Evolutionary conservation across 1,140 invertebrate genomes (phyloP).

Genomic region (Ceratosolen fusciceps): DNA sequence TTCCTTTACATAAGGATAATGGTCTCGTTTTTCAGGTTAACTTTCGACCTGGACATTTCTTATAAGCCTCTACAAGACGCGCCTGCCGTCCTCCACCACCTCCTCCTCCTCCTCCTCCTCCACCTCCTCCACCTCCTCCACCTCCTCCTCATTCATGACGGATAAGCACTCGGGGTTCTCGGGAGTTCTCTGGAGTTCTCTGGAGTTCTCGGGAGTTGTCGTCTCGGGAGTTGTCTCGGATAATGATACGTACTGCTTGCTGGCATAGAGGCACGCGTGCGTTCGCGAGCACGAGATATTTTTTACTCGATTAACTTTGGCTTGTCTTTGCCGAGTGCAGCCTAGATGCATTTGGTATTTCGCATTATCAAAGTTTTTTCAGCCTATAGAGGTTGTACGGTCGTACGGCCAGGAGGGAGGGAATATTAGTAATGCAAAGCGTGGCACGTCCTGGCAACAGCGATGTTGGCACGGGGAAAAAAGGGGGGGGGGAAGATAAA

Average conservation of each 20-base stretch:
- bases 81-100: no score
- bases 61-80: no score
- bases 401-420: no score
- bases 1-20: slow-evolving; percentile 32
- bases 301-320: background rate
- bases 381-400: background rate
- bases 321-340: background rate
- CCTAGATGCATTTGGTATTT: background rate
- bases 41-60: background rate
- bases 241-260: background rate
- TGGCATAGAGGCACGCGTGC: background rate
- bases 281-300: background rate
- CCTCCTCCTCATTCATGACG: no score
- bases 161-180: slow-evolving; percentile 1
- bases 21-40: slow-evolving; percentile 35
- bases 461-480: no score
- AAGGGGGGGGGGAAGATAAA: no score
- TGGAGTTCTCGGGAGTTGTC: no score
- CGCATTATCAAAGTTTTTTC: background rate
- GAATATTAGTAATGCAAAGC: background rate
- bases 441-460: no score
- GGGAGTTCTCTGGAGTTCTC: no score
- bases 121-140: no score
- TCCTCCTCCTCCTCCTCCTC: no score
- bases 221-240: background rate